phyloP scores from a whole-genome alignment of 2,113 vertebrate species.

The Engystomops pustulosus region DNA sequence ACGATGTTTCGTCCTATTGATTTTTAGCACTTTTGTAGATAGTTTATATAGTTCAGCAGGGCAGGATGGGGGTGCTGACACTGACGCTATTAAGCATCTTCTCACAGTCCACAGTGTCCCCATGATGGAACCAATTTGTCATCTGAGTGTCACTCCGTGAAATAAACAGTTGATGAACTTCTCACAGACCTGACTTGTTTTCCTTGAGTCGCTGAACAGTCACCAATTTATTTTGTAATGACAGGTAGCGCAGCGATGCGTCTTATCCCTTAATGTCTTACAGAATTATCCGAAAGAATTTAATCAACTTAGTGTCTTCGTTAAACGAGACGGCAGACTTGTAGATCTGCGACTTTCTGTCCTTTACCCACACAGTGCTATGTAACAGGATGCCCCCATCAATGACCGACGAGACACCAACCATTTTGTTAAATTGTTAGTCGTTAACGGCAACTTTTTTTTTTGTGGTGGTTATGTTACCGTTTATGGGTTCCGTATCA shows the following conservation, averaged over 20 bases:
- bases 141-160: constrained; percentile 31
- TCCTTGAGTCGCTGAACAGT: constrained; percentile 24
- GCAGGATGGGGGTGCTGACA: not conserved
- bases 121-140: constrained; percentile 41
- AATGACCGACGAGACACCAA: not conserved
- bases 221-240: constrained; percentile 23
- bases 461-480: too few relatives aligned
- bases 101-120: constrained; percentile 43
- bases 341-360: not conserved
- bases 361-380: not conserved
- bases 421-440: too few relatives aligned
- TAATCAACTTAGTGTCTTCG: constrained; percentile 22
- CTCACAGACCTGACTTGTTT: not conserved
- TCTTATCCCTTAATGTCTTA: not conserved
- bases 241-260: constrained; percentile 5
- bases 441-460: too few relatives aligned
- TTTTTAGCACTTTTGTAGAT: constrained; percentile 3
- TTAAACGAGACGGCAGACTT: not conserved
- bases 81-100: too few relatives aligned
- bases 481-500: too few relatives aligned
- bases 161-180: constrained; percentile 45
- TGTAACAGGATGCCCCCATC: not conserved
- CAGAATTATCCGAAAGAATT: constrained; percentile 20
- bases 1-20: constrained; percentile 9
- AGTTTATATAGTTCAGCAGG: constrained; percentile 16